Conservation (phyloP, 2,888 invertebrate species). For the Euplexia lucipara region DNA sequence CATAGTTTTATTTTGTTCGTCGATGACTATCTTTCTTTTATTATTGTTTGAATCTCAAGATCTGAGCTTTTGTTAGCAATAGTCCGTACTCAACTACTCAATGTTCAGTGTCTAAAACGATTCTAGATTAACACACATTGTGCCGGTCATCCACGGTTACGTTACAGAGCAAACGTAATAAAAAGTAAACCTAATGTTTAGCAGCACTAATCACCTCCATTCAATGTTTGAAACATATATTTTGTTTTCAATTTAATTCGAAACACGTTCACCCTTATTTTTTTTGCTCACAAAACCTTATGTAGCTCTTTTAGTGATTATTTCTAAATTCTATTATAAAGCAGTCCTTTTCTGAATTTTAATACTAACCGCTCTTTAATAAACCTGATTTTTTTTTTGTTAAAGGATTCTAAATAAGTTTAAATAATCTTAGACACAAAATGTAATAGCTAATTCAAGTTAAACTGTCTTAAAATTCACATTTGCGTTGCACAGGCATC, state of each 20-base stretch:
- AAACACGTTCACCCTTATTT: too few species aligned
- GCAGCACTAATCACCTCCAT: conserved; percentile 16
- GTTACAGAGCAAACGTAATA: conserved; percentile 1
- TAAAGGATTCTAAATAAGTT: too few species aligned
- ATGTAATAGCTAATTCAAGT: conserved; percentile 8
- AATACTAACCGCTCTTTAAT: too few species aligned
- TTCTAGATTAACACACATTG: conserved; percentile 8
- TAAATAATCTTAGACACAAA: conserved; percentile 11
- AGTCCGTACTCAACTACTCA: not conserved
- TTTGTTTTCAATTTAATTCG: too few species aligned
- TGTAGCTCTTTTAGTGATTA: too few species aligned
- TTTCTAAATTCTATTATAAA: too few species aligned
- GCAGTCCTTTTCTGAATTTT: too few species aligned
- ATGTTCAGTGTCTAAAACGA: not conserved
- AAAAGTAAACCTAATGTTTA: conserved; percentile 11
- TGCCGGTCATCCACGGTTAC: not conserved
- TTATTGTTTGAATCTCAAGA: not conserved
- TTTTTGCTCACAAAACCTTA: too few species aligned
- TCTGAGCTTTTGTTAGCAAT: not conserved
- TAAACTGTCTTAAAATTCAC: conserved; percentile 5
- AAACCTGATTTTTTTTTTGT: too few species aligned
- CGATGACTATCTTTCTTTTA: too few species aligned
- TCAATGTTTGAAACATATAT: not conserved
- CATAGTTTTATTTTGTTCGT: too few species aligned
- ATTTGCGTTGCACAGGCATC: conserved; percentile 34